A percentile compares a stretch with the other conserved stretches of the same genome.
phyloP scores from a whole-genome alignment of 2,797 vertebrate species.

The Scleropages formosus region DNA sequence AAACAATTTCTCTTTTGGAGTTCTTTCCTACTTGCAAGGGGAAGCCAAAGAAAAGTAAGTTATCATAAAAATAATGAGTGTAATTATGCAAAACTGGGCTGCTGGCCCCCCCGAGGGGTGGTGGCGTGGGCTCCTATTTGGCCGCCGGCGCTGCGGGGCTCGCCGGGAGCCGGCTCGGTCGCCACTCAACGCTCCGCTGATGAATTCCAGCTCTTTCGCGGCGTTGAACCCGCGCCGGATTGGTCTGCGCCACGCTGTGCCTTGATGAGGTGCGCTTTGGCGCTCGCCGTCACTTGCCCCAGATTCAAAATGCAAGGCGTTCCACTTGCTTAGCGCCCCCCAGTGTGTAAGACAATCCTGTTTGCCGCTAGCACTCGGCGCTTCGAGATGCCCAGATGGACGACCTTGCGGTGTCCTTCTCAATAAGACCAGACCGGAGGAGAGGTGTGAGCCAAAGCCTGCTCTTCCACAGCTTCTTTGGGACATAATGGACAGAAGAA shows the following conservation, averaged over 20 bases:
- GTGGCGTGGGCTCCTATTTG: not conserved
- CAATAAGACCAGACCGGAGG: not conserved
- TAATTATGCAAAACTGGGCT: constrained; percentile 50
- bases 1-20: constrained; percentile 34
- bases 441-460: not conserved
- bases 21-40: constrained; percentile 50
- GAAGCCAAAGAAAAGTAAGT: constrained; percentile 37
- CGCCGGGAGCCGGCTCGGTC: not conserved
- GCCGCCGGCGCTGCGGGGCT: not conserved
- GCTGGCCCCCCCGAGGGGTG: constrained; percentile 40
- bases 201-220: not conserved
- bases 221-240: not conserved
- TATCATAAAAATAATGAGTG: constrained; percentile 52
- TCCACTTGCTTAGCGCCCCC: not conserved
- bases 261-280: not conserved
- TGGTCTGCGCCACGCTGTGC: not conserved
- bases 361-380: not conserved
- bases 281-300: not conserved
- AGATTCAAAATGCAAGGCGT: not conserved
- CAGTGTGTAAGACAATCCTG: not conserved
- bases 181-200: not conserved
- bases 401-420: not conserved
- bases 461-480: not conserved
- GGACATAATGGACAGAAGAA: not conserved
- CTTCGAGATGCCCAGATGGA: not conserved